These are phyloP conservation scores for Rostratula benghalensis DNA, from an alignment of 2,113 vertebrate species.

Conservation along the genomic window DNA sequence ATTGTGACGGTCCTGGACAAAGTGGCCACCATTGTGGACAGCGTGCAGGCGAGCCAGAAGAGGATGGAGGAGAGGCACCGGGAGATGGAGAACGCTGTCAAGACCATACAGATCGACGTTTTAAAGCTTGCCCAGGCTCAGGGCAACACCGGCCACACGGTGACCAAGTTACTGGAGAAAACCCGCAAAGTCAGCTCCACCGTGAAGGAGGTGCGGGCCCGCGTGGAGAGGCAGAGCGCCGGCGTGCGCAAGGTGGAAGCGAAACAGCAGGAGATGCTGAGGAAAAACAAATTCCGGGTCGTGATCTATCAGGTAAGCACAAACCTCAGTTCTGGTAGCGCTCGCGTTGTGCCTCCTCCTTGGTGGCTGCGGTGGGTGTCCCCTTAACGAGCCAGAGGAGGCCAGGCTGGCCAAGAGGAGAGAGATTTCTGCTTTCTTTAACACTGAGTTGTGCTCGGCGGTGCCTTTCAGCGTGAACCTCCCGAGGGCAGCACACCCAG, in stretches of 20 bases:
- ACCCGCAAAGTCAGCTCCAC: conserved; percentile 92
- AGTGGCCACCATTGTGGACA: conserved; percentile 92
- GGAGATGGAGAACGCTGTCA: conserved; percentile 88
- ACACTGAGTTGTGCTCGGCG: neutral
- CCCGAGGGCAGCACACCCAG: neutral
- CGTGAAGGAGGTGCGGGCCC: conserved; percentile 89
- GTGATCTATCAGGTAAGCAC: conserved; percentile 94
- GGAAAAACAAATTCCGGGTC: conserved; percentile 94
- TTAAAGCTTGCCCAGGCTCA: conserved; percentile 91
- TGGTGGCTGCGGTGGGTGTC: neutral
- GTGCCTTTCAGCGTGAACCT: neutral
- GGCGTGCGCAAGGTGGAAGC: conserved; percentile 88
- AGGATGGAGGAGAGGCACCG: conserved; percentile 93
- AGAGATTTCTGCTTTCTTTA: neutral
- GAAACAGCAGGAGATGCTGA: conserved; percentile 94
- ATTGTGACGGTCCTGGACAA: conserved; percentile 94
- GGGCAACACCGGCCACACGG: conserved; percentile 79
- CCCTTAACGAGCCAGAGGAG: neutral
- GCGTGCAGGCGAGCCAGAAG: conserved; percentile 91
- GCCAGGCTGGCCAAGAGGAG: neutral
- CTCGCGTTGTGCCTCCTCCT: neutral
- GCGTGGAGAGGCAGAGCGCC: conserved; percentile 88
- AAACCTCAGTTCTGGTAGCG: neutral
- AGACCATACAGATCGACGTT: conserved; percentile 90
- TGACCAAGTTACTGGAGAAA: conserved; percentile 94